These are phyloP conservation scores for Coranthus polyacanthus DNA, from an alignment of 2,797 vertebrate species.

Conservation along the genomic window DNA sequence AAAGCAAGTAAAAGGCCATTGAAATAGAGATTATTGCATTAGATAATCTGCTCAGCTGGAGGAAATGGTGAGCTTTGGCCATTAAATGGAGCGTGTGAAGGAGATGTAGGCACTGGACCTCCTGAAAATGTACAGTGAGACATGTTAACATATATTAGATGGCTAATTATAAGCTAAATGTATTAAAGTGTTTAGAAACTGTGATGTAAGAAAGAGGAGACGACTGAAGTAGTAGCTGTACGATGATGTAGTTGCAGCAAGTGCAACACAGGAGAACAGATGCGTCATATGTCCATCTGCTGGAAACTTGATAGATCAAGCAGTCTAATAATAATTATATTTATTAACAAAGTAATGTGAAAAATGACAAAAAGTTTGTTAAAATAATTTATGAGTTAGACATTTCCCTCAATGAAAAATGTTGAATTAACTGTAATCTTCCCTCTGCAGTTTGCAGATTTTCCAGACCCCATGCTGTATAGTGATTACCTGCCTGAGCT, in stretches of 20 bases:
- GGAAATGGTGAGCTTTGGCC: not conserved
- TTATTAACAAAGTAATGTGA: no score
- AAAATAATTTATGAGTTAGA: no score
- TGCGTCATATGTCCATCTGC: no score
- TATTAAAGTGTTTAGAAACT: constrained; percentile 13
- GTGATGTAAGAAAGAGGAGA: not conserved
- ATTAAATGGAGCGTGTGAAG: not conserved
- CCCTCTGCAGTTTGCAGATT: constrained; percentile 90
- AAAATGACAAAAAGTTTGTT: no score
- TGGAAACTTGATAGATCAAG: no score
- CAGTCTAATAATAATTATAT: no score
- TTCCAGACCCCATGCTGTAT: constrained; percentile 94
- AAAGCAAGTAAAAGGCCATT: constrained; percentile 1
- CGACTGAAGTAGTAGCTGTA: not conserved
- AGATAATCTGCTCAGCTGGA: not conserved
- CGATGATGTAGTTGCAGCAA: no score
- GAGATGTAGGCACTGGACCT: not conserved
- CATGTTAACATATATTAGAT: constrained; percentile 8
- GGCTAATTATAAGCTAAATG: not conserved
- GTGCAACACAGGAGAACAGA: no score
- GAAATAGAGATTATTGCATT: not conserved
- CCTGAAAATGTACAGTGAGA: not conserved
- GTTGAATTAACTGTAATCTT: constrained; percentile 12
- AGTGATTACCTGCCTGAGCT: constrained; percentile 95
- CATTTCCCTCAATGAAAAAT: not conserved